A percentile compares a stretch with the other conserved stretches of the same genome.
phyloP scores from a whole-genome alignment of 1,140 invertebrate species.

The Cryptotermes secundus region DNA sequence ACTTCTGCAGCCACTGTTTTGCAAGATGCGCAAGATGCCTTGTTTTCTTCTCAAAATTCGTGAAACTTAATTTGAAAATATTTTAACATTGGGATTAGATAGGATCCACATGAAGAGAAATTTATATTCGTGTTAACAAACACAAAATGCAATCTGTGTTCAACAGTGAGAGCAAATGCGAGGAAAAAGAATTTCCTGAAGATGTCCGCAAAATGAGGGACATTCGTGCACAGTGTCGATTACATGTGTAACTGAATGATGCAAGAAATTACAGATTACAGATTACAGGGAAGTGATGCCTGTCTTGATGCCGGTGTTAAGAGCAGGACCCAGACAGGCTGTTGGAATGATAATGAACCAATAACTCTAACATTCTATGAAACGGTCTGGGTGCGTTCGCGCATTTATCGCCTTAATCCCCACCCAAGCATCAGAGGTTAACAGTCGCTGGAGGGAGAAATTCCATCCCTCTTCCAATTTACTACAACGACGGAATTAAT shows the following conservation, averaged over 20 bases:
- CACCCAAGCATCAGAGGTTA: not conserved
- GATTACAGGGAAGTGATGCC: no score
- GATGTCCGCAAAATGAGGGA: not conserved
- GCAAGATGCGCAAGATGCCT: no score
- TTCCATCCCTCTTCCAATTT: constrained; percentile 16
- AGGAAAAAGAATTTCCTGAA: not conserved
- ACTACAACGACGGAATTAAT: constrained; percentile 11
- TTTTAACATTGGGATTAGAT: no score
- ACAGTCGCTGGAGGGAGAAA: not conserved
- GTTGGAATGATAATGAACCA: constrained; percentile 9
- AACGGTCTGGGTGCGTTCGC: not conserved
- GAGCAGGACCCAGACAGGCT: not conserved
- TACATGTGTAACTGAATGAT: not conserved
- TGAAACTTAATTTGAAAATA: no score
- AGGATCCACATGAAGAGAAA: no score
- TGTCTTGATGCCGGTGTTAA: not conserved
- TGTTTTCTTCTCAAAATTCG: no score
- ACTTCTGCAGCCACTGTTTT: no score
- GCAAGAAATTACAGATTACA: no score
- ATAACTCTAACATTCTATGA: constrained; percentile 12
- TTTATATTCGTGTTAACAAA: no score
- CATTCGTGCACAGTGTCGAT: not conserved
- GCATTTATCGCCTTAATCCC: constrained; percentile 4
- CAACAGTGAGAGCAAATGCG: no score
- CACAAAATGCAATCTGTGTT: no score